Evolutionary conservation across 1,140 invertebrate genomes (phyloP), one percentile per base, ranked within the genome.

Genomic region (Oncopeltus fasciatus): DNA sequence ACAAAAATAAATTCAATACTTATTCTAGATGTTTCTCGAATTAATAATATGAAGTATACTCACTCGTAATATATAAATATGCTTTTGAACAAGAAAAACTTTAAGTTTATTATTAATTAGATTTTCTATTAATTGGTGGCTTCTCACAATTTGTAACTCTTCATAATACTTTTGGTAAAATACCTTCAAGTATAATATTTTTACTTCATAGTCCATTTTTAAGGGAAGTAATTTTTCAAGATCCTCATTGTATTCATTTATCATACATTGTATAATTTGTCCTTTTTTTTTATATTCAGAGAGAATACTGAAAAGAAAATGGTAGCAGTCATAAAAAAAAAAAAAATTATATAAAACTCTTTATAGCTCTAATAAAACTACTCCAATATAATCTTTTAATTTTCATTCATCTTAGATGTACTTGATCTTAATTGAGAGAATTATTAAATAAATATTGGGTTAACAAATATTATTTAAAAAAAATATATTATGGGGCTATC

Each of bases 41-140:
- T 14, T 38, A 38, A 38, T 38, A 38, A 8, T 5, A 38, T 38
- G 5, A 38, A 38, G 14, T 8, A 21, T 69, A 80, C 80, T 68
- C 83, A 85, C 63, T 81, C 80, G 28, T 28, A 59, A 59, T 53
- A 56, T 33, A 33, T 38, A 21, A 11, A 57, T 57, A 43, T 60
- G 26, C 27, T 57, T 47, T 29, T 49, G 24, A 38, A 56, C 29
- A 3, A 61, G 26, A 26, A 57, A 18, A 3, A 18, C 26, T 16
- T 24, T 11, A 24, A 24, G 20, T 65, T 43, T 57, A 9, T 21
- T 47, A 18, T 51, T 43, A 47, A 57, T 14, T 33, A 31, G 5
- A 9, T 38, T 16, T 43, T 38, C 47, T 26, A 53, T 16, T 21
- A 43, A 60, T n/a, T 43, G 57, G 29, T 44, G 60, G 3, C n/a